phyloP scores from a whole-genome alignment of 2,113 vertebrate genomes.

The Elachura formosa region DNA sequence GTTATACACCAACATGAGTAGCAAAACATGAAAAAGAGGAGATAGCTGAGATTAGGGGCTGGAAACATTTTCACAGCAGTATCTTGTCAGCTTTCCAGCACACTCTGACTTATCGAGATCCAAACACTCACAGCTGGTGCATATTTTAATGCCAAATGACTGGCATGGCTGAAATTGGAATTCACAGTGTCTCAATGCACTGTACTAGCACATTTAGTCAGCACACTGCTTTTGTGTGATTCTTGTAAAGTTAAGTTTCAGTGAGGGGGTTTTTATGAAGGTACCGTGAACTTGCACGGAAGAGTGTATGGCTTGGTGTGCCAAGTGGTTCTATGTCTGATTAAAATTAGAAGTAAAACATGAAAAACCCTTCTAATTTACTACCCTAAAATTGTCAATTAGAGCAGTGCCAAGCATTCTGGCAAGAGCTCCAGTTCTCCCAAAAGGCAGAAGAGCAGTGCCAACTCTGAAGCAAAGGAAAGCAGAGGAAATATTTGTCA shows the following conservation, averaged over 20 bases:
- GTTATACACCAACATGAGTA: constrained; percentile 27
- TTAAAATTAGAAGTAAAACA: constrained; percentile 63
- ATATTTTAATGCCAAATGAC: constrained; percentile 70
- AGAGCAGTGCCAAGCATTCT: constrained; percentile 54
- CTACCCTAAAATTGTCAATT: constrained; percentile 58
- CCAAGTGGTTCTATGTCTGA: constrained; percentile 31
- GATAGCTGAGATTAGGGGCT: constrained; percentile 47
- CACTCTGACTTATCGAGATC: constrained; percentile 67
- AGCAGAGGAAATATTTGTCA: constrained; percentile 41
- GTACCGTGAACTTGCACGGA: constrained; percentile 17
- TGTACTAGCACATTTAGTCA: constrained; percentile 18
- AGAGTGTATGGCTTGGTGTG: neutral
- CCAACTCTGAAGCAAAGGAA: constrained; percentile 21
- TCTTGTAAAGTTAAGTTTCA: constrained; percentile 58
- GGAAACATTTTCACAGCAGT: constrained; percentile 65
- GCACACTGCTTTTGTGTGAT: constrained; percentile 44
- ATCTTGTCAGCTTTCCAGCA: constrained; percentile 64
- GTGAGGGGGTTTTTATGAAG: constrained; percentile 26
- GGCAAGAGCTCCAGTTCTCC: constrained; percentile 49
- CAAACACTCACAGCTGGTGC: constrained; percentile 70
- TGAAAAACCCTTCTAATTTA: constrained; percentile 61
- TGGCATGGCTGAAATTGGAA: constrained; percentile 66
- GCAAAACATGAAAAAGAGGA: constrained; percentile 63
- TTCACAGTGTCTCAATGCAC: constrained; percentile 16
- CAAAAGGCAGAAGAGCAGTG: constrained; percentile 27